Evolutionary conservation across 2,888 invertebrate species (phyloP), one percentile per base, ranked within the genome.

Genomic region (Diploptera punctata): DNA sequence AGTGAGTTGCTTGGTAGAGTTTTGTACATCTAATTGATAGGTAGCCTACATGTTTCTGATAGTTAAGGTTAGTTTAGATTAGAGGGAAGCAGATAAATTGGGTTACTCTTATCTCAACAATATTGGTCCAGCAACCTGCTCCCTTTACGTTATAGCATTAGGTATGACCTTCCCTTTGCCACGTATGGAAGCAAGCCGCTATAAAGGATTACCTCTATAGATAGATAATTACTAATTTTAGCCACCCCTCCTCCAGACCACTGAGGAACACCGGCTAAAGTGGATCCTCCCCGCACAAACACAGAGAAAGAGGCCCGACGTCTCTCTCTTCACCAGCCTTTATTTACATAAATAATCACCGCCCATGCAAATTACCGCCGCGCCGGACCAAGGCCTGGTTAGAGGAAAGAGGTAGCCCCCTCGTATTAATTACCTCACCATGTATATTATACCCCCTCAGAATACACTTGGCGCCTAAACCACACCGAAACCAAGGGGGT

Each of bases 311-410:
- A 73, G 73, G 75, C 73, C 76, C 74, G 73, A 68, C 61, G 76
- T 73, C 77, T 73, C 74, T 21, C 33, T 26, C 18, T 24, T 49
- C 24, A 13, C 43, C 7, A 19, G 49, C 67, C 67, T 68, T 68
- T 80, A 83, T 83, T 83, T 83, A 81, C 83, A 83, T 83, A 83
- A 83, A 82, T 83, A 83, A 82, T 83, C 82, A 80, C 81, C 81
- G 80, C 79, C 80, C 80, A 82, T 83, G 82, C 83, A 83, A 82
- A 82, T 83, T 65, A 47, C 65, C 47, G n/a, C n/a, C n/a, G n/a
- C 24, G 65, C 57, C 38, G 65, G 65, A 65, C 65, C 65, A 61
- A 61, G 61, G 61, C 61, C 19, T 38, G 61, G 61, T 29, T 57
- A 57, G 57, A 29, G 29, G 57, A 57, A 57, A 57, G 57, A 57